Evolutionary conservation across 2,113 vertebrate genomes (phyloP).

Genomic region (Colius striatus): DNA sequence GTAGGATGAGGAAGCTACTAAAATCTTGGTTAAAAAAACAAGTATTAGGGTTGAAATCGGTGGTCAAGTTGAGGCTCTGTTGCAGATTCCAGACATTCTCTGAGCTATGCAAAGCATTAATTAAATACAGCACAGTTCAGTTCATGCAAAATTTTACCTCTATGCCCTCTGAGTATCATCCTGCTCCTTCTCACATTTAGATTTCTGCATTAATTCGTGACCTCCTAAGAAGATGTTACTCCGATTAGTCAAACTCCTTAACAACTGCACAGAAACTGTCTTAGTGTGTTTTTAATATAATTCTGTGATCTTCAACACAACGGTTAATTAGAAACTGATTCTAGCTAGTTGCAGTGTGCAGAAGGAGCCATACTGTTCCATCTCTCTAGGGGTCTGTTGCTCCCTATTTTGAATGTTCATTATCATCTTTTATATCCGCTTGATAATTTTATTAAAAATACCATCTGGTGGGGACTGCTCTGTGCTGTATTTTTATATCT

Average conservation of each 20-base stretch:
- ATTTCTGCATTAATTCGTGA: background rate
- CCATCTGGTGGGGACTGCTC: conserved; percentile 76
- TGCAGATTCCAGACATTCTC: background rate
- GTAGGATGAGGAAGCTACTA: background rate
- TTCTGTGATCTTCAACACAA: background rate
- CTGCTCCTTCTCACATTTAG: background rate
- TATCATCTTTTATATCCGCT: conserved; percentile 55
- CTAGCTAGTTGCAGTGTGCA: conserved; percentile 35
- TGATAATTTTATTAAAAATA: conserved; percentile 80
- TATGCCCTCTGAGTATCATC: background rate
- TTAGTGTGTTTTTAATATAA: background rate
- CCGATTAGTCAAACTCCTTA: background rate
- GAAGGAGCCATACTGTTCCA: conserved; percentile 28
- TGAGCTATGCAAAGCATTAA: background rate
- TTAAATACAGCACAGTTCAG: background rate
- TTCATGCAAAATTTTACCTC: background rate
- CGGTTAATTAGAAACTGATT: conserved; percentile 35
- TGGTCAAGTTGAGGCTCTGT: background rate
- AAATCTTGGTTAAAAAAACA: background rate
- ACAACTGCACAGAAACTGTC: background rate
- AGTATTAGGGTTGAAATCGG: background rate
- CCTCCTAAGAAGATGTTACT: background rate
- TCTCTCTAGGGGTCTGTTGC: conserved; percentile 41
- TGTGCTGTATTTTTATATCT: conserved; percentile 43
- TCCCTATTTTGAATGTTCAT: conserved; percentile 68